These are phyloP conservation scores for Trypoxylon attenuatum DNA, from an alignment of 2,888 invertebrate genomes.

Conservation along the genomic window DNA sequence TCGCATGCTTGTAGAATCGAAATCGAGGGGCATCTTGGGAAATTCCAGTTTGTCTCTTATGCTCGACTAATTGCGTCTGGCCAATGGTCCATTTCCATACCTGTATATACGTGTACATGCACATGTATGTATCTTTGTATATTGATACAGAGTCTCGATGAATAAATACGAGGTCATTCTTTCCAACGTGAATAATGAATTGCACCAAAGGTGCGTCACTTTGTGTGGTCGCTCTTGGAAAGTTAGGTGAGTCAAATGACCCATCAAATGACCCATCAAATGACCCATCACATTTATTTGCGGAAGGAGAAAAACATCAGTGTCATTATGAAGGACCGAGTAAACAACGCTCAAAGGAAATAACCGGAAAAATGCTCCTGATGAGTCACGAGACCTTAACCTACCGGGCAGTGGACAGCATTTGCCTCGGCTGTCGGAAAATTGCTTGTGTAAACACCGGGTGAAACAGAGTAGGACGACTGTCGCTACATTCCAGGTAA, in stretches of 20 bases:
- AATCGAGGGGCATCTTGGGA: no score
- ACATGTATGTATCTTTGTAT: no score
- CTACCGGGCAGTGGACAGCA: conserved; percentile 13
- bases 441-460: conserved; percentile 51
- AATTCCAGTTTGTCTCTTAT: no score
- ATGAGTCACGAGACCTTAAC: conserved; percentile 10
- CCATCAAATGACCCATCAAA: no score
- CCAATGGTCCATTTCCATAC: no score
- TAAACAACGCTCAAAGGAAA: conserved; percentile 29
- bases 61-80: no score
- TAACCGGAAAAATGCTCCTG: conserved; percentile 15
- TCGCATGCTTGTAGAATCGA: no score
- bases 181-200: neutral
- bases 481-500: conserved; percentile 27
- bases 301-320: conserved; percentile 3
- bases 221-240: neutral
- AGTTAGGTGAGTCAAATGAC: neutral
- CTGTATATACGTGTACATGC: no score
- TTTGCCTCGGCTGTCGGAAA: conserved; percentile 41
- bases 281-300: neutral
- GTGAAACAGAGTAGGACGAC: conserved; percentile 19
- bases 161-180: neutral
- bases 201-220: neutral
- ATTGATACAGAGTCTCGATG: no score
- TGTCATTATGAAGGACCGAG: conserved; percentile 37